Evolutionary conservation across 2,113 vertebrate species (phyloP).

Genomic region (Planiliza haematocheilus): DNA sequence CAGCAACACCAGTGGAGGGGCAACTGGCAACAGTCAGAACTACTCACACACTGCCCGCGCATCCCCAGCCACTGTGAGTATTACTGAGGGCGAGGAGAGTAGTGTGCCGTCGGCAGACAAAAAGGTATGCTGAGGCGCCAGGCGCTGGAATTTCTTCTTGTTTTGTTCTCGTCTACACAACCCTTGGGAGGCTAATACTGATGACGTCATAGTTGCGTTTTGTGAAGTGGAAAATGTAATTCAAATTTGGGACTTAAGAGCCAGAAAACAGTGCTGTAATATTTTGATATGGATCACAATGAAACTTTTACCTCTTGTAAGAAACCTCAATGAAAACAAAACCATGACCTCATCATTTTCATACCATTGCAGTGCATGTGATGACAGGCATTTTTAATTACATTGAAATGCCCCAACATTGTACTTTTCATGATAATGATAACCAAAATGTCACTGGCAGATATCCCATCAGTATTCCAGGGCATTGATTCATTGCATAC

Average conservation of each 20-base stretch:
- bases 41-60: slow-evolving; percentile 92
- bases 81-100: slow-evolving; percentile 86
- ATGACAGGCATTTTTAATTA: slow-evolving; percentile 63
- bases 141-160: slow-evolving; percentile 67
- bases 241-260: slow-evolving; percentile 58
- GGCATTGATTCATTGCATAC: slow-evolving; percentile 82
- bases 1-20: slow-evolving; percentile 72
- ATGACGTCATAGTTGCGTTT: slow-evolving; percentile 74
- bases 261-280: slow-evolving; percentile 7
- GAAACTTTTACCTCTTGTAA: background rate
- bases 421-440: slow-evolving; percentile 55
- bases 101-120: slow-evolving; percentile 89
- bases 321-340: slow-evolving; percentile 60
- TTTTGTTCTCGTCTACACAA: slow-evolving; percentile 68
- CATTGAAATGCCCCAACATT: slow-evolving; percentile 65
- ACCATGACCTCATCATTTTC: slow-evolving; percentile 79
- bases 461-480: slow-evolving; percentile 72
- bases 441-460: slow-evolving; percentile 53
- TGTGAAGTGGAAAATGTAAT: slow-evolving; percentile 76
- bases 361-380: slow-evolving; percentile 80
- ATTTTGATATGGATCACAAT: background rate
- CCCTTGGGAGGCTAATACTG: slow-evolving; percentile 57
- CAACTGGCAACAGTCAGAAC: slow-evolving; percentile 86
- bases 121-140: slow-evolving; percentile 86
- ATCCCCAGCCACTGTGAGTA: slow-evolving; percentile 94